Evolutionary conservation across 2,888 invertebrate species (phyloP), one percentile per base, ranked within the genome.

Genomic region (Vanessa cardui): DNA sequence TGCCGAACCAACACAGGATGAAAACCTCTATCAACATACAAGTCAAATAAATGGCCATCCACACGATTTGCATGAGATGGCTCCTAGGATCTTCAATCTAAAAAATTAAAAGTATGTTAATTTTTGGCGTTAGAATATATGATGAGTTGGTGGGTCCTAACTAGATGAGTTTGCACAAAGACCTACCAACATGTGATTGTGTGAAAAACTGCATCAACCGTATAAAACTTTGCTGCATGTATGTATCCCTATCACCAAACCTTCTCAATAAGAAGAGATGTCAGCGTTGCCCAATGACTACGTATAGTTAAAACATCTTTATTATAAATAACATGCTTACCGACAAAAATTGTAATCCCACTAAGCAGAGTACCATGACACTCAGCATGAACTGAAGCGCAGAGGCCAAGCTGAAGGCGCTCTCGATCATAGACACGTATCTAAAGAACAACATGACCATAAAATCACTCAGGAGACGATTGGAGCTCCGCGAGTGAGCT

Each of bases 21-120:
- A 92, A 93, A 52, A 93, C 90, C 79, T 93, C 93, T 73, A 88
- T 84, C 77, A 93, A 81, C 93, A 93, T 93, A 75, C 93, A 93
- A 62, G 90, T 87, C 72, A 93, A 80, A 77, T 93, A 93, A 72
- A 92, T 87, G 20, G 87, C 87, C 89, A 91, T 91, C 93, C 93
- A 93, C 69, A 87, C 83, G 73, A 93, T 90, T 82, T 93, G 92
- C 83, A 92, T 86, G 59, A 89, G 89, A 74, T 93, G 92, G 66
- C 83, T 83, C 63, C 78, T 78, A n/a, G 93, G 92, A 73, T 92
- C 86, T 78, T 91, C 90, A 69, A 93, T 93, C 93, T 93, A 74
- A 63, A 70, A 31, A n/a, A 31, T 16, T 6, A 50, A 50, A 6
- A 21, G 1, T 15, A 50, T 26, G 1, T 50, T 50, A 15, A 26